A percentile compares a stretch with the other conserved stretches of the same genome.
Conservation (phyloP, 2,888 invertebrate genomes). For the Orchestes rusci region DNA sequence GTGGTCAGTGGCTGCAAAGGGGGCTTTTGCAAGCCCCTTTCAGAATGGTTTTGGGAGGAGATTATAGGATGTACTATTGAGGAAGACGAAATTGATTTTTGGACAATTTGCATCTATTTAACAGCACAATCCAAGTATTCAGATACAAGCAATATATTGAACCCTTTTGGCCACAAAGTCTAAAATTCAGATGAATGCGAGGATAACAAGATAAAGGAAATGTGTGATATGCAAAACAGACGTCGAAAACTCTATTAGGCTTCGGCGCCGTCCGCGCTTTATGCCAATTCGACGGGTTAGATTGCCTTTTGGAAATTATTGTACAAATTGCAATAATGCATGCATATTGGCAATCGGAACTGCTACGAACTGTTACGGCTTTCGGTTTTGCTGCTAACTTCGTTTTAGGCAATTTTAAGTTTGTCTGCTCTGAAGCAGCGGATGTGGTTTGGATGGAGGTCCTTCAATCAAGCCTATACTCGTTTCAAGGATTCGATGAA, state of each 20-base stretch:
- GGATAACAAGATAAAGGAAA: constrained; percentile 26
- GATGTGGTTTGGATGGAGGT: too few species aligned
- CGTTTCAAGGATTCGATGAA: too few species aligned
- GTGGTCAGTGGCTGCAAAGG: constrained; percentile 22
- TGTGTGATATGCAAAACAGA: constrained; percentile 28
- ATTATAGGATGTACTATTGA: too few species aligned
- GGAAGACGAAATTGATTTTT: too few species aligned
- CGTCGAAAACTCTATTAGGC: constrained; percentile 26
- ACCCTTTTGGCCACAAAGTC: constrained; percentile 21
- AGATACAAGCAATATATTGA: too few species aligned
- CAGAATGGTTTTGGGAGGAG: too few species aligned
- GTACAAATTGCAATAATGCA: constrained; percentile 40
- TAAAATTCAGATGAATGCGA: constrained; percentile 24
- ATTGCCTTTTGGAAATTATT: constrained; percentile 38
- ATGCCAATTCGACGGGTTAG: constrained; percentile 31
- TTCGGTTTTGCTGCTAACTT: constrained; percentile 18
- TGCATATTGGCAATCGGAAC: constrained; percentile 40
- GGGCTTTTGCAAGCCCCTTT: constrained; percentile 8
- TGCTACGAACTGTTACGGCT: constrained; percentile 18
- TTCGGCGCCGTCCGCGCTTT: constrained; percentile 20
- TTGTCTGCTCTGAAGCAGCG: too few species aligned
- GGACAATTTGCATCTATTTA: too few species aligned
- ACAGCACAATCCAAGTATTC: too few species aligned
- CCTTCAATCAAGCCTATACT: too few species aligned
- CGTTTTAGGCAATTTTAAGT: constrained; percentile 18